These are phyloP conservation scores for Parapristionchus giblindavisi DNA, from an alignment of 2,888 invertebrate genomes.

Conservation along the genomic window DNA sequence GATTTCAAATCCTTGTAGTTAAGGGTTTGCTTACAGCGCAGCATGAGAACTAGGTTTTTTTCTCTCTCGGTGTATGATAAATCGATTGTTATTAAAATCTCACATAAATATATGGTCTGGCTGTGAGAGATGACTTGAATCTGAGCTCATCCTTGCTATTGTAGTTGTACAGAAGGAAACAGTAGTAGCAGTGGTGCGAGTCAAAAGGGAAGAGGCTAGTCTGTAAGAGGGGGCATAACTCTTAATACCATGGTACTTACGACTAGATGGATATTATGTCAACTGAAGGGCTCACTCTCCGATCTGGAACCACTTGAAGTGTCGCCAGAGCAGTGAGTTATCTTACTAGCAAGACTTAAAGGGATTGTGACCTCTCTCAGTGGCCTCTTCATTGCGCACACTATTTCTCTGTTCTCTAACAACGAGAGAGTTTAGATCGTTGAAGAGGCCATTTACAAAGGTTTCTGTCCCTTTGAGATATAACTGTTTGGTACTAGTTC, in stretches of 20 bases:
- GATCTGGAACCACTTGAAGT: too few species aligned
- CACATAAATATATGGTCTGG: constrained; percentile 15
- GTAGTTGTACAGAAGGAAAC: constrained; percentile 34
- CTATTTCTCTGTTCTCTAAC: too few species aligned
- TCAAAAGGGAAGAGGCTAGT: constrained; percentile 6
- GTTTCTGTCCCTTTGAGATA: not conserved
- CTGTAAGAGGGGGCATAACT: not conserved
- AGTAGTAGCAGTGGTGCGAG: constrained; percentile 27
- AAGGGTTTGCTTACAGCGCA: too few species aligned
- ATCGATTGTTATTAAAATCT: not conserved
- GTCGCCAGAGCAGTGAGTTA: too few species aligned
- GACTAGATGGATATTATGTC: too few species aligned
- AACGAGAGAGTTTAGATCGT: not conserved
- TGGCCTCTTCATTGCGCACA: too few species aligned
- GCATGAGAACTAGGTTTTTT: too few species aligned
- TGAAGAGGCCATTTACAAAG: not conserved
- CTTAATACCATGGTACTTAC: too few species aligned
- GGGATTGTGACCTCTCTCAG: too few species aligned
- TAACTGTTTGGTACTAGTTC: not conserved
- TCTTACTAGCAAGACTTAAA: too few species aligned
- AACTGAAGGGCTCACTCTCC: too few species aligned
- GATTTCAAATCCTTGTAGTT: not conserved
- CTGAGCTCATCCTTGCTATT: not conserved
- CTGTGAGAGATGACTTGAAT: not conserved
- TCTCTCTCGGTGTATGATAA: too few species aligned